A percentile compares a stretch with the other conserved stretches of the same genome.
phyloP scores from a whole-genome alignment of 2,888 invertebrate species.

The Linnaemya tessellans region DNA sequence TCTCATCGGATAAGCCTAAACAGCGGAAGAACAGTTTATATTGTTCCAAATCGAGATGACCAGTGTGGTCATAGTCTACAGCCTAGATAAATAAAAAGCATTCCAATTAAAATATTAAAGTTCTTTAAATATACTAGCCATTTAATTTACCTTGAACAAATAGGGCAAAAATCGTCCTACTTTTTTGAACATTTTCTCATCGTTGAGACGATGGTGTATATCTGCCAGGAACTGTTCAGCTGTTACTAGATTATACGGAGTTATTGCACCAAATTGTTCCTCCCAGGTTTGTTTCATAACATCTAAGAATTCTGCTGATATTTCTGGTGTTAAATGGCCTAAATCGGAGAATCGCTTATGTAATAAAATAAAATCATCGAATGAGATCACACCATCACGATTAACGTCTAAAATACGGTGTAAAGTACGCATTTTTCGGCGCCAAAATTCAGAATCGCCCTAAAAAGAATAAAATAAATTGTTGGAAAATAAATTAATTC shows the following conservation, averaged over 20 bases:
- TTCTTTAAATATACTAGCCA: background rate
- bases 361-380: constrained; percentile 90
- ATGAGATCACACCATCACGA: constrained; percentile 93
- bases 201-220: constrained; percentile 92
- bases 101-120: background rate
- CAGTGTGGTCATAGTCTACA: constrained; percentile 91
- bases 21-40: constrained; percentile 93
- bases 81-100: constrained; percentile 83
- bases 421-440: constrained; percentile 92
- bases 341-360: constrained; percentile 89
- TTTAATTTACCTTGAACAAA: constrained; percentile 88
- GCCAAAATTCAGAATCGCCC: constrained; percentile 88
- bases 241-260: constrained; percentile 91
- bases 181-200: constrained; percentile 88
- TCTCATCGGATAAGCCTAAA: constrained; percentile 89
- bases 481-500: background rate
- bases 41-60: constrained; percentile 91
- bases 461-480: constrained; percentile 68
- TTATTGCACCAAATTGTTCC: constrained; percentile 92
- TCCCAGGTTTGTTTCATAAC: constrained; percentile 92
- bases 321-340: constrained; percentile 88
- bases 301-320: constrained; percentile 88
- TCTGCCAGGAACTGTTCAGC: constrained; percentile 92
- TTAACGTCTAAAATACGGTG: constrained; percentile 93
- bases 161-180: constrained; percentile 91